These are phyloP conservation scores for Drosophila borborema DNA, from an alignment of 2,888 invertebrate genomes.

Conservation along the genomic window DNA sequence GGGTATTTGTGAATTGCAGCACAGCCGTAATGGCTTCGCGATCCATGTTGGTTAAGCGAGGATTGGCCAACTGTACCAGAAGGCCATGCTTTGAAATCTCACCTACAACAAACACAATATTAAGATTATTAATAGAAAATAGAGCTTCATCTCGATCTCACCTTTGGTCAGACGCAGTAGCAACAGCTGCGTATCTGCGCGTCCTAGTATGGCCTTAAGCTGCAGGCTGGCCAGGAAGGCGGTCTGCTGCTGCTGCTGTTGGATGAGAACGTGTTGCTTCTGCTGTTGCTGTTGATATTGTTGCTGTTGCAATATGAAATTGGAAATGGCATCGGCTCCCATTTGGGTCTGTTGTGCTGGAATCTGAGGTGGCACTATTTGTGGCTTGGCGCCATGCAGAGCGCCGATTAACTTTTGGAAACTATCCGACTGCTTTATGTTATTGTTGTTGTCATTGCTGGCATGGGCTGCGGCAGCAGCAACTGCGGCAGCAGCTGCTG, in stretches of 20 bases:
- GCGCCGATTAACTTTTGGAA: conserved; percentile 82
- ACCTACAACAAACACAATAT: conserved; percentile 50
- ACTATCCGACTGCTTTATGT: conserved; percentile 67
- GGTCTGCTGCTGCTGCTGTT: conserved; percentile 83
- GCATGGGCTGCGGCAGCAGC: conserved; percentile 14
- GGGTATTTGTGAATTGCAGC: conserved; percentile 82
- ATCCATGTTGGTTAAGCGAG: conserved; percentile 78
- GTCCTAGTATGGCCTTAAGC: conserved; percentile 80
- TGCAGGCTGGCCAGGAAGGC: conserved; percentile 82
- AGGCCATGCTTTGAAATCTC: conserved; percentile 84
- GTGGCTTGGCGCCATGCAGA: conserved; percentile 52
- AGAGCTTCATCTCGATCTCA: conserved; percentile 19
- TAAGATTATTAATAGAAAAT: background rate
- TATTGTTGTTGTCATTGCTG: conserved; percentile 49
- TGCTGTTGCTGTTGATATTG: conserved; percentile 82
- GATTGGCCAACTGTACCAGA: conserved; percentile 82
- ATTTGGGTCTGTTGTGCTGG: conserved; percentile 40
- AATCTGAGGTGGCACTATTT: conserved; percentile 34
- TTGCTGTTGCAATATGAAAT: conserved; percentile 82
- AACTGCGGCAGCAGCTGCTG: conserved; percentile 18
- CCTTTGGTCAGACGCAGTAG: conserved; percentile 82
- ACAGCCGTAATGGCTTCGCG: conserved; percentile 84
- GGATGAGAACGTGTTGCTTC: conserved; percentile 73
- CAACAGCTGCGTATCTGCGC: conserved; percentile 82
- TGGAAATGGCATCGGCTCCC: conserved; percentile 79